Evolutionary conservation across 2,113 vertebrate species (phyloP).

Genomic region (Coturnix japonica): DNA sequence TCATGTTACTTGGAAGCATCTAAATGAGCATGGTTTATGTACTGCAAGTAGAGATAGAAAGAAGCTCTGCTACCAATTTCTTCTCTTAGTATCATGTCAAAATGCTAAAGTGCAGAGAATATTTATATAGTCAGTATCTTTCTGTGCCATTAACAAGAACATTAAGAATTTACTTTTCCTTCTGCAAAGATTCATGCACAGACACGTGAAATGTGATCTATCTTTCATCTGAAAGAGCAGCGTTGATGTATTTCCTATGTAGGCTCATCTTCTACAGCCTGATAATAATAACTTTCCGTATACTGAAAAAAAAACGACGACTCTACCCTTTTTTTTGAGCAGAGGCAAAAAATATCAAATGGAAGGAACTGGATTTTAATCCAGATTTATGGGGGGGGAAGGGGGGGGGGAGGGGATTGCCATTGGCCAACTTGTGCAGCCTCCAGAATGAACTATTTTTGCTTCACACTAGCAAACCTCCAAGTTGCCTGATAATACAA

Average conservation of each 20-base stretch:
- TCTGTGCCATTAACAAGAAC: neutral
- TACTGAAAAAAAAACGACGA: neutral
- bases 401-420: neutral
- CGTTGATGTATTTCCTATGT: neutral
- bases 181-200: neutral
- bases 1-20: neutral
- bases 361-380: neutral
- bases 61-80: neutral
- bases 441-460: neutral
- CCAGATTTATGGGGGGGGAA: neutral
- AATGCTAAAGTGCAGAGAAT: neutral
- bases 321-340: neutral
- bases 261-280: neutral
- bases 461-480: neutral
- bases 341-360: neutral
- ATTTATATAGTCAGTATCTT: neutral
- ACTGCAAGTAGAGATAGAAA: neutral
- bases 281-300: conserved; percentile 7
- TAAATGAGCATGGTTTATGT: neutral
- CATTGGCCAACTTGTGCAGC: neutral
- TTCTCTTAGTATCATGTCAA: neutral
- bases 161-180: conserved; percentile 11
- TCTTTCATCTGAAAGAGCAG: neutral
- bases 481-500: neutral
- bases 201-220: neutral